phyloP scores from a whole-genome alignment of 2,888 invertebrate species.

The Cremastinae sp. region DNA sequence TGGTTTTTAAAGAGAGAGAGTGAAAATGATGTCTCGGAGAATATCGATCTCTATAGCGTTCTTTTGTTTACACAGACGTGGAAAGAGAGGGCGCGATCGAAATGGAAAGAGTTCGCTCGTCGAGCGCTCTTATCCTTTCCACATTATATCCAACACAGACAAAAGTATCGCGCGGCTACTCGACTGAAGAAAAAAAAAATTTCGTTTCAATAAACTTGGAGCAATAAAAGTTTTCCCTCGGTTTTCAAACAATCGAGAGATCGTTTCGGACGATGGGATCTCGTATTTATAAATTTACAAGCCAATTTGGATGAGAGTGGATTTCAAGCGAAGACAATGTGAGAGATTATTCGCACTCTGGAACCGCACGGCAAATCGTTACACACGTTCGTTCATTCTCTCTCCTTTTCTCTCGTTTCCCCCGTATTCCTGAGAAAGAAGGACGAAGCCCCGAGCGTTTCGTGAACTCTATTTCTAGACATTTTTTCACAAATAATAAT shows the following conservation, averaged over 20 bases:
- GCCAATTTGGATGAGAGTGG: conserved; percentile 40
- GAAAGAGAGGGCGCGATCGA: too few relatives aligned
- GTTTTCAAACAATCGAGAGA: conserved; percentile 12
- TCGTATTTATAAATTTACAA: conserved; percentile 46
- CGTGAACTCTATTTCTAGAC: conserved; percentile 39
- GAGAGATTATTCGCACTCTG: conserved; percentile 54
- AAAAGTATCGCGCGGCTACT: not conserved
- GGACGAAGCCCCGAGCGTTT: conserved; percentile 48
- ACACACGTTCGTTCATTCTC: conserved; percentile 18
- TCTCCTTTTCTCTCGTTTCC: too few relatives aligned
- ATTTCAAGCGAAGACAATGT: conserved; percentile 50
- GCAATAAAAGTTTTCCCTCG: conserved; percentile 12
- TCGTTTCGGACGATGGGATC: conserved; percentile 15
- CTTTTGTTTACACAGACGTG: not conserved
- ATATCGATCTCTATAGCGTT: too few relatives aligned
- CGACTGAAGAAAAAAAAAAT: conserved; percentile 1
- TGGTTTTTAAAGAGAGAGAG: not conserved
- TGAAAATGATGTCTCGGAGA: too few relatives aligned
- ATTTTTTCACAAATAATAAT: not conserved
- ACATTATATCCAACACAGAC: conserved; percentile 16
- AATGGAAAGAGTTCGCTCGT: not conserved
- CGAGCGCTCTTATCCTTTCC: not conserved
- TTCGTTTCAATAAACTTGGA: conserved; percentile 13
- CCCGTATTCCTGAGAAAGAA: conserved; percentile 21
- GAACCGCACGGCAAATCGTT: conserved; percentile 29